Evolutionary conservation across 2,797 vertebrate species (phyloP), one percentile per base, ranked within the genome.

Genomic region (Echeneis naucrates): DNA sequence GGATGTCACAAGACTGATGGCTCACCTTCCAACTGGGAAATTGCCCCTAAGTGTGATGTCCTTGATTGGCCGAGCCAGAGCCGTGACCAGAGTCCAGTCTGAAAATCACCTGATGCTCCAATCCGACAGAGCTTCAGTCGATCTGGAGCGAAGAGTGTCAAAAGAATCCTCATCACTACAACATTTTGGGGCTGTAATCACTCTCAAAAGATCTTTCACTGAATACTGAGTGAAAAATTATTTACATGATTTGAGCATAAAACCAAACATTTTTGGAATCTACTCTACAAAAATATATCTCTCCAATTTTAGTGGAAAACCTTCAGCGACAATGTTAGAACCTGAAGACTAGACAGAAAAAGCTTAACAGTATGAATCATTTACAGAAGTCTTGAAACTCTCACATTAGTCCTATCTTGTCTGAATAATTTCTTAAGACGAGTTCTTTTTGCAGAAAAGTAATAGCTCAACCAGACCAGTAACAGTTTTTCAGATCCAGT

Each of bases 401-500:
- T 11, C 70, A 59, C 58, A 61, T 72, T 37, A 50, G 51, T 33
- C 27, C 16, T 1, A 5, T 42, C 47, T 23, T 4, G 35, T 60
- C 27, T 78, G 8, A 77, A 77, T 82, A 10, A 74, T 75, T 75
- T 67, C 61, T 57, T 5, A 17, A 40, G 19, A 64, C 35, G 52
- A n/a, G 35, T 4, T 17, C 53, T 23, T 64, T 79, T 48, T 42
- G 59, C 48, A 55, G 61, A 16, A 24, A 32, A 17, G 45, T 5
- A 16, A 16, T 26, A 35, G 35, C 32, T 69, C 30, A 14, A n/a
- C 26, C 16, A 61, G 51, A 38, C 32, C 8, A 21, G 16, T 21
- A 19, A n/a, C 21, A 13, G 4, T 56, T 59, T 58, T 63, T 61
- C 21, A 37, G 17, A 68, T 67, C 57, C 37, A 47, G 5, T 17